Evolutionary conservation across 2,888 invertebrate genomes (phyloP).

Genomic region (Erebia ligea): DNA sequence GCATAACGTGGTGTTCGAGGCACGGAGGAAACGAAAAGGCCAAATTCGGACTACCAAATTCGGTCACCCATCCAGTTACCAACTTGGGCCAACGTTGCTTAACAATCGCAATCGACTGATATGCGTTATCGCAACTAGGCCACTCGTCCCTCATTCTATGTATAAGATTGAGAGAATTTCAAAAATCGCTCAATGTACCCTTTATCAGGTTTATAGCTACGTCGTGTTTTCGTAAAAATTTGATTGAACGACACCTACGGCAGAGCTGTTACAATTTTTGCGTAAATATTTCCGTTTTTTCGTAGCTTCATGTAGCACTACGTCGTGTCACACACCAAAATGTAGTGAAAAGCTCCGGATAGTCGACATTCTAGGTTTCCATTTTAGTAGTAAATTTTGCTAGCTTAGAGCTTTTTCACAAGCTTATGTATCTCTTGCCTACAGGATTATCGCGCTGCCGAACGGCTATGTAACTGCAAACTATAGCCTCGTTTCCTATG

Average conservation of each 20-base stretch:
- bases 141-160: no score
- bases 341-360: background rate
- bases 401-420: background rate
- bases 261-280: constrained; percentile 1
- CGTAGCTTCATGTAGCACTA: background rate
- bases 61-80: no score
- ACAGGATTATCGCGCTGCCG: no score
- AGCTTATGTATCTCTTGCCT: background rate
- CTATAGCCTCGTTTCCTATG: no score
- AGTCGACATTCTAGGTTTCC: background rate
- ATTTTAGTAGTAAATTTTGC: background rate
- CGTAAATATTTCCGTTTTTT: constrained; percentile 13
- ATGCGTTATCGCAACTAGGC: no score
- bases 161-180: no score
- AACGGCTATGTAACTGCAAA: no score
- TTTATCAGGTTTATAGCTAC: background rate
- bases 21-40: no score
- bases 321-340: constrained; percentile 7
- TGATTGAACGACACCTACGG: constrained; percentile 5
- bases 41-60: no score
- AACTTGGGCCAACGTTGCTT: no score
- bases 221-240: constrained; percentile 1
- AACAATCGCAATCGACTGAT: no score
- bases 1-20: no score
- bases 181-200: background rate